Evolutionary conservation across 1,140 invertebrate species (phyloP).

Genomic region (Microplitis demolitor): DNA sequence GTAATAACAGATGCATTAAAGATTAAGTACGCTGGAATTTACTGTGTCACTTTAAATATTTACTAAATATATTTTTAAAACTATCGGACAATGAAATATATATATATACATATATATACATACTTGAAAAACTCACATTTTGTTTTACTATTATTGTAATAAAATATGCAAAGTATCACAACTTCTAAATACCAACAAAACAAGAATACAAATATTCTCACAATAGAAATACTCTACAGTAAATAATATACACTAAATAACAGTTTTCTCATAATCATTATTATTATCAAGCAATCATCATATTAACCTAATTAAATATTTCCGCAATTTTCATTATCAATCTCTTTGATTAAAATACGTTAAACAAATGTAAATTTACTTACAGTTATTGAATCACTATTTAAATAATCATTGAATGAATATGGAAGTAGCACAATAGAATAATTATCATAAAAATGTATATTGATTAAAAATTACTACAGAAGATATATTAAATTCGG

Average conservation of each 20-base stretch:
- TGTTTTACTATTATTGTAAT: not conserved
- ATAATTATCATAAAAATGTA: constrained; percentile 22
- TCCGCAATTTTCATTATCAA: constrained; percentile 24
- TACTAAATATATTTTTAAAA: not conserved
- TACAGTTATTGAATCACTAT: constrained; percentile 33
- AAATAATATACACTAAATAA: constrained; percentile 19
- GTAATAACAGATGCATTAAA: constrained; percentile 24
- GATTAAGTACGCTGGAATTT: constrained; percentile 19
- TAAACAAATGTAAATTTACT: constrained; percentile 35
- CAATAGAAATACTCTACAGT: constrained; percentile 1
- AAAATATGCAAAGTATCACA: not conserved
- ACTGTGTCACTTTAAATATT: constrained; percentile 15
- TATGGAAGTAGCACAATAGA: constrained; percentile 24
- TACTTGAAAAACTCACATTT: not conserved
- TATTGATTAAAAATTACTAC: too few species aligned
- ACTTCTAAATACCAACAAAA: not conserved
- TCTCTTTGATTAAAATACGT: constrained; percentile 38
- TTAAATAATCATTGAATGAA: constrained; percentile 23
- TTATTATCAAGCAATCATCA: constrained; percentile 25
- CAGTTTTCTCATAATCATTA: constrained; percentile 19
- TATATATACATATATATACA: not conserved
- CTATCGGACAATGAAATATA: constrained; percentile 7
- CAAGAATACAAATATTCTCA: not conserved
- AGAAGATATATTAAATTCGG: too few species aligned
- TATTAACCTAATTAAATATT: constrained; percentile 29